phyloP scores from a whole-genome alignment of 2,797 vertebrate genomes.

The Pseudochaenichthys georgianus region DNA sequence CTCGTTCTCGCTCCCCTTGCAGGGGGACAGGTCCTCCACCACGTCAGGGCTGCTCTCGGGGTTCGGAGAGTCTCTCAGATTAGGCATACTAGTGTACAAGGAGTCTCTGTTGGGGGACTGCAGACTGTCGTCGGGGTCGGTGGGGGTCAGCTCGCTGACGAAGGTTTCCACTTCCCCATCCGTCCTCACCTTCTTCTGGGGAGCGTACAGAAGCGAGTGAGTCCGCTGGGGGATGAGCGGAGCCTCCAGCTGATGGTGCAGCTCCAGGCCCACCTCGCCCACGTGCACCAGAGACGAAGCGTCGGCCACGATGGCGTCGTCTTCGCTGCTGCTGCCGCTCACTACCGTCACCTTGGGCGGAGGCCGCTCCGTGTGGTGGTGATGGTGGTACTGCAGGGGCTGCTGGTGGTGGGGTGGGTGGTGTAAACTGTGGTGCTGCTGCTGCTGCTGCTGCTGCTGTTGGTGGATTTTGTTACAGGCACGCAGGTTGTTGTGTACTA shows the following conservation, averaged over 20 bases:
- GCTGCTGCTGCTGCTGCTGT: slow-evolving; percentile 84
- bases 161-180: slow-evolving; percentile 88
- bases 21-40: slow-evolving; percentile 94
- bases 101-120: slow-evolving; percentile 99
- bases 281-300: slow-evolving; percentile 94
- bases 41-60: slow-evolving; percentile 93
- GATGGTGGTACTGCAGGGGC: slow-evolving; percentile 89
- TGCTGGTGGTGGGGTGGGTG: slow-evolving; percentile 85
- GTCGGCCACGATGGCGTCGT: slow-evolving; percentile 91
- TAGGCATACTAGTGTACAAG: slow-evolving; percentile 98
- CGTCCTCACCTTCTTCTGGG: slow-evolving; percentile 95
- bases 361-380: slow-evolving; percentile 91
- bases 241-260: slow-evolving; percentile 93
- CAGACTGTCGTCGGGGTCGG: slow-evolving; percentile 90
- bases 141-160: slow-evolving; percentile 90
- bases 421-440: slow-evolving; percentile 89
- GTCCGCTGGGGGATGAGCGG: slow-evolving; percentile 98
- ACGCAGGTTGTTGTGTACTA: slow-evolving; percentile 99
- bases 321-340: slow-evolving; percentile 90
- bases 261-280: slow-evolving; percentile 87
- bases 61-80: slow-evolving; percentile 96
- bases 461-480: slow-evolving; percentile 92
- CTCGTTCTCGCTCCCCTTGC: slow-evolving; percentile 93
- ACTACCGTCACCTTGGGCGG: slow-evolving; percentile 90
- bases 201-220: slow-evolving; percentile 99